Conservation (phyloP, 2,888 invertebrate species). For the Tenthredo notha region DNA sequence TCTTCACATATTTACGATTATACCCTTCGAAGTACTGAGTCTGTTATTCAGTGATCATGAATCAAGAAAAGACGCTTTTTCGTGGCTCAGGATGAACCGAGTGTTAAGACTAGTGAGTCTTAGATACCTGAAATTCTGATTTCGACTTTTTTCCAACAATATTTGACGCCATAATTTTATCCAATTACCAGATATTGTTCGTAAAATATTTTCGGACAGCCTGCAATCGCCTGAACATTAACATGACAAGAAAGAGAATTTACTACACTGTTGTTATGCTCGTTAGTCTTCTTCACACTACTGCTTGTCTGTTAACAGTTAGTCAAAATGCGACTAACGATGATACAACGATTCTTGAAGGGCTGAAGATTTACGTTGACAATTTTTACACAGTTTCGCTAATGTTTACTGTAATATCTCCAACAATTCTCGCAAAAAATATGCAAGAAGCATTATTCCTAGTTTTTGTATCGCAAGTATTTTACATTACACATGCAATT, state of each 20-base stretch:
- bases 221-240: conserved; percentile 16
- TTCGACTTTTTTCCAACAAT: neutral
- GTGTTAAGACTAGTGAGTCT: conserved; percentile 28
- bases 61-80: neutral
- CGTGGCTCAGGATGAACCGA: conserved; percentile 34
- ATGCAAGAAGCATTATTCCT: neutral
- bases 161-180: neutral
- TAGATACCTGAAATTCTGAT: neutral
- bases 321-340: neutral
- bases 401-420: neutral
- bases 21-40: conserved; percentile 1
- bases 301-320: neutral
- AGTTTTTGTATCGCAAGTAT: neutral
- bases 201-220: neutral
- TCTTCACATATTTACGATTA: conserved; percentile 32
- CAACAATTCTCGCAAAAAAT: neutral
- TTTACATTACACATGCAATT: conserved; percentile 25
- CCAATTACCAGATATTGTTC: conserved; percentile 4
- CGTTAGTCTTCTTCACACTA: conserved; percentile 12
- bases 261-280: neutral
- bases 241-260: conserved; percentile 19
- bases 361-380: neutral
- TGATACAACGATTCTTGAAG: neutral
- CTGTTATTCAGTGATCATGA: neutral
- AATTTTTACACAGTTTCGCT: conserved; percentile 1